phyloP scores from a whole-genome alignment of 2,113 vertebrate genomes.

The Melanotaenia duboulayi region DNA sequence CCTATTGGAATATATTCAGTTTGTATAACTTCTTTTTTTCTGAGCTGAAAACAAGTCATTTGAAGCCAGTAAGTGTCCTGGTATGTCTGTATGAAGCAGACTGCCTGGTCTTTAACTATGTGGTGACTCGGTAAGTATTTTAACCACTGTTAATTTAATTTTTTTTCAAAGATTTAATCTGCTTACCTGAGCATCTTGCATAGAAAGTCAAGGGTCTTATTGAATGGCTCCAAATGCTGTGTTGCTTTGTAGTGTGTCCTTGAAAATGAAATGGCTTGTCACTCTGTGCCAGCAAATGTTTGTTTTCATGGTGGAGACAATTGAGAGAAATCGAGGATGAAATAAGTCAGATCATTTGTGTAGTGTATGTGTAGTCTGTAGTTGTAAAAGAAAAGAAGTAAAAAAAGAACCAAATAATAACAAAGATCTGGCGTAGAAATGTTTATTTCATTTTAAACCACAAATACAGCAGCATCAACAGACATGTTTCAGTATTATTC shows the following conservation, averaged over 20 bases:
- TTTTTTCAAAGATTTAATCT: conserved; percentile 23
- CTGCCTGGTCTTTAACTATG: conserved; percentile 47
- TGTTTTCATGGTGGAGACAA: conserved; percentile 35
- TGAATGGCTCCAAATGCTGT: conserved; percentile 62
- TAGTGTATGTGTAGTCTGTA: neutral
- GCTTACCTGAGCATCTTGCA: conserved; percentile 4
- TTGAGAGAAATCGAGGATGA: conserved; percentile 32
- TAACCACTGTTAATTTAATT: conserved; percentile 36
- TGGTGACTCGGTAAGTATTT: conserved; percentile 65
- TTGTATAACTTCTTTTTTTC: conserved; percentile 31
- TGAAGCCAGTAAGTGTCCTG: conserved; percentile 22
- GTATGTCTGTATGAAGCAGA: conserved; percentile 59
- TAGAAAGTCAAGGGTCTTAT: conserved; percentile 51
- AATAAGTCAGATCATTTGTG: conserved; percentile 24
- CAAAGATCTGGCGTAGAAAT: neutral
- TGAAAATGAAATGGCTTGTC: conserved; percentile 60
- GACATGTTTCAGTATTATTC: neutral
- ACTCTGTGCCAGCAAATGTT: conserved; percentile 27
- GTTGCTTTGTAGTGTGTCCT: conserved; percentile 42
- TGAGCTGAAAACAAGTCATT: conserved; percentile 23
- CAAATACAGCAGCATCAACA: neutral
- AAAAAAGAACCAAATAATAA: neutral
- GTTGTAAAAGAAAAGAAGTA: too few species aligned
- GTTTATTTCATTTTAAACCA: neutral
- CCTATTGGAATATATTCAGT: conserved; percentile 52